Conservation (phyloP, 2,113 vertebrate genomes). For the Dryoscopus gambensis region DNA sequence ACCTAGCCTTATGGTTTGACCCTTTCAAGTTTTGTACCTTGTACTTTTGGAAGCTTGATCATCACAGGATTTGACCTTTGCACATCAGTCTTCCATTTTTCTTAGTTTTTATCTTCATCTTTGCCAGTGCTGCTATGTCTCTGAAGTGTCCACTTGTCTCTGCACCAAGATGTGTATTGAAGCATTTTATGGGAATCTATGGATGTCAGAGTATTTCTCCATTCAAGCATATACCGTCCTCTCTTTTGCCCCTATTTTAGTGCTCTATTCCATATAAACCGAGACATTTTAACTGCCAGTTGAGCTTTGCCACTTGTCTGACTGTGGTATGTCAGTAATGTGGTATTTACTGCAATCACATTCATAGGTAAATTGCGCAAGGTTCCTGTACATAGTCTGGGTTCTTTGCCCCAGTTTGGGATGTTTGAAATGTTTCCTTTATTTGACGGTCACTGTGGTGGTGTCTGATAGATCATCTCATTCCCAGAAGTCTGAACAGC, state of each 20-base stretch:
- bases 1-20: neutral
- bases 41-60: neutral
- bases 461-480: neutral
- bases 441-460: neutral
- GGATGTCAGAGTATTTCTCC: neutral
- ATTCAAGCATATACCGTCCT: neutral
- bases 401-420: neutral
- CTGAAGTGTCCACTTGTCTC: neutral
- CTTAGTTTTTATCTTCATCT: neutral
- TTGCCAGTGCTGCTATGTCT: neutral
- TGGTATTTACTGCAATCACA: neutral
- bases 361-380: neutral
- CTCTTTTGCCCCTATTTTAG: neutral
- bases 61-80: neutral
- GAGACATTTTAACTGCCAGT: neutral
- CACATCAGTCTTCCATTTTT: neutral
- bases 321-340: neutral
- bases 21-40: neutral
- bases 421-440: neutral
- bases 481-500: conserved; percentile 15
- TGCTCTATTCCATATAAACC: neutral
- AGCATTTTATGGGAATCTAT: neutral
- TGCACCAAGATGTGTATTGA: neutral
- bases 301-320: neutral
- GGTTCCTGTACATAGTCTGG: neutral